A percentile compares a stretch with the other conserved stretches of the same genome.
Evolutionary conservation across 1,140 invertebrate species (phyloP).

Genomic region (Lasaia peninsularis): DNA sequence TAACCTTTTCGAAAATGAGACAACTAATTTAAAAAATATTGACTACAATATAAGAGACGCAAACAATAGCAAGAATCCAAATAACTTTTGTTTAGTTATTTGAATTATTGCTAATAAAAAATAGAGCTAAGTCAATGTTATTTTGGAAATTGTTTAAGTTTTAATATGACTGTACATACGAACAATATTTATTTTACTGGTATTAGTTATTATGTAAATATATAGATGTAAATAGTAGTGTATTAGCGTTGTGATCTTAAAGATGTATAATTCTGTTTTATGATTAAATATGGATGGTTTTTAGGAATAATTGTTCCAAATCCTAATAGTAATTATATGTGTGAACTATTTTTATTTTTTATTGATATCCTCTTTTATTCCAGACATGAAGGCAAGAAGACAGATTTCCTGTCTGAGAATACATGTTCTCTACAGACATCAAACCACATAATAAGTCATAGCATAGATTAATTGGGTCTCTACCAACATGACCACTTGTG

Average conservation of each 20-base stretch:
- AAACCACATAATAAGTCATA: too few species aligned
- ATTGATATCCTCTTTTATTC: conserved; percentile 22
- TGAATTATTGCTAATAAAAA: too few species aligned
- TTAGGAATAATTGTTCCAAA: background rate
- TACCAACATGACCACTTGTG: too few species aligned
- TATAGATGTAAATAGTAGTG: background rate
- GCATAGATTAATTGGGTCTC: too few species aligned
- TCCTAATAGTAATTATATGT: background rate
- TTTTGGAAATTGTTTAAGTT: background rate
- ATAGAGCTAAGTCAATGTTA: background rate
- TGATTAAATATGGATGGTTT: background rate
- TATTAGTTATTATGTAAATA: background rate
- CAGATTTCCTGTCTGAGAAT: too few species aligned
- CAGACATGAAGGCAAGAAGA: too few species aligned
- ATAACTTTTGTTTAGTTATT: too few species aligned
- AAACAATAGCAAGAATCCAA: too few species aligned
- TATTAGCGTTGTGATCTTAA: conserved; percentile 4
- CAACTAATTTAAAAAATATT: too few species aligned
- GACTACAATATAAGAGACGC: too few species aligned
- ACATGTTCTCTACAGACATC: too few species aligned
- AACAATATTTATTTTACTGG: background rate
- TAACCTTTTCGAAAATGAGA: too few species aligned
- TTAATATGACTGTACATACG: background rate
- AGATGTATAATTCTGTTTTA: background rate
- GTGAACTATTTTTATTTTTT: background rate